phyloP scores from a whole-genome alignment of 2,113 vertebrate species.

The Coptodon rendalli region DNA sequence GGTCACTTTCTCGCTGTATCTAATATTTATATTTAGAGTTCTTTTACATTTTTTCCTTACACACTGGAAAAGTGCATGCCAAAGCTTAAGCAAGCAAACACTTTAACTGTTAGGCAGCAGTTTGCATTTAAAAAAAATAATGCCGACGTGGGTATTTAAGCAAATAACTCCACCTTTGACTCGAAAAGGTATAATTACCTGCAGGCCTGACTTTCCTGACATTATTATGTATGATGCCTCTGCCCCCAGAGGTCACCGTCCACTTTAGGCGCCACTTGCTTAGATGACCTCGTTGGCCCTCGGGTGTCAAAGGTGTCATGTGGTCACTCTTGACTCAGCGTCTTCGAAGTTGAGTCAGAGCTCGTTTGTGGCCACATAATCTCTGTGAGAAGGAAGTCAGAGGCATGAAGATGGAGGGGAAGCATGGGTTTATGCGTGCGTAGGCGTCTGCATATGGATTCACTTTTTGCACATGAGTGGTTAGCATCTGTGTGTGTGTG shows the following conservation, averaged over 20 bases:
- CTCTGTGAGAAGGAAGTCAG: constrained; percentile 39
- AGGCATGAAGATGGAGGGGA: not conserved
- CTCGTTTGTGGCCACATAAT: constrained; percentile 26
- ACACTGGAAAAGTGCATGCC: not conserved
- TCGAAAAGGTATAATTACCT: not conserved
- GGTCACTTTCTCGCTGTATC: not conserved
- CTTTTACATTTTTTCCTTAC: not conserved
- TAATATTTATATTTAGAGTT: not conserved
- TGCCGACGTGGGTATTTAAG: not conserved
- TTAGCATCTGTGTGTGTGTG: not conserved
- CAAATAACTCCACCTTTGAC: not conserved
- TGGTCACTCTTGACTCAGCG: not conserved
- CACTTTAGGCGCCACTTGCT: not conserved
- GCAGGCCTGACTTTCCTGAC: not conserved
- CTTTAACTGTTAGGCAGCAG: not conserved
- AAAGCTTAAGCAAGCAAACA: not conserved
- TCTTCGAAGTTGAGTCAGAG: not conserved
- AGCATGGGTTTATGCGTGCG: not conserved
- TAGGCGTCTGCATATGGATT: not conserved
- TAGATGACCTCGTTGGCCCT: not conserved
- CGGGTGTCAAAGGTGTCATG: not conserved
- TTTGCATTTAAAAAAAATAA: not conserved
- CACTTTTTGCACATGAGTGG: not conserved
- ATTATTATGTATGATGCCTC: not conserved
- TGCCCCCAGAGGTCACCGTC: not conserved